Evolutionary conservation across 1,140 invertebrate genomes (phyloP).

Genomic region (Idris sp.): DNA sequence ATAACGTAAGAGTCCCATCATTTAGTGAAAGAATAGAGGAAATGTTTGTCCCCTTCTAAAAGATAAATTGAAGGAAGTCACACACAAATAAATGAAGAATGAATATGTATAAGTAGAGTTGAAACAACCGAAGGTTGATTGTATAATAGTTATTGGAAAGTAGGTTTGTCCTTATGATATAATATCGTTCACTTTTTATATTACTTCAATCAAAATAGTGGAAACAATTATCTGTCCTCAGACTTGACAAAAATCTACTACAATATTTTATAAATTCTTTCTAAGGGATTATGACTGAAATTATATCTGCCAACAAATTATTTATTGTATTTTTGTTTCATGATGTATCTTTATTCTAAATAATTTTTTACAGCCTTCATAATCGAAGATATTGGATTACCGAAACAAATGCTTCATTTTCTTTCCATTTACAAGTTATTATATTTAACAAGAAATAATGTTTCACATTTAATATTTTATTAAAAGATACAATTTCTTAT

Average conservation of each 20-base stretch:
- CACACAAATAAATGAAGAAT: conserved; percentile 38
- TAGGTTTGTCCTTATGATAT: conserved; percentile 7
- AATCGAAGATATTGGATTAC: conserved; percentile 36
- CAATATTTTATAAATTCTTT: too few relatives aligned
- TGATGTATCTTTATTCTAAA: conserved; percentile 3
- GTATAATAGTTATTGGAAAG: conserved; percentile 48
- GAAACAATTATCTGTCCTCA: too few relatives aligned
- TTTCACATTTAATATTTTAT: neutral
- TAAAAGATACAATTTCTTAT: too few relatives aligned
- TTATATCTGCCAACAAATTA: neutral
- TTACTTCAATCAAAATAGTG: neutral
- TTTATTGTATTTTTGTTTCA: neutral
- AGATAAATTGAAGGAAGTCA: conserved; percentile 55
- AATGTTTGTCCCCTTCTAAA: conserved; percentile 46
- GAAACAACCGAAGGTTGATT: conserved; percentile 32
- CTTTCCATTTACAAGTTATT: conserved; percentile 5
- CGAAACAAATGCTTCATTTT: conserved; percentile 5
- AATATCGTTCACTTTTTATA: conserved; percentile 6
- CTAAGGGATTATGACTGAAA: too few relatives aligned
- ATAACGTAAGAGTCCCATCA: conserved; percentile 14
- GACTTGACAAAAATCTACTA: too few relatives aligned
- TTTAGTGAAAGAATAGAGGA: conserved; percentile 40
- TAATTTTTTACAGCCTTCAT: conserved; percentile 28
- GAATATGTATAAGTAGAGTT: conserved; percentile 35
- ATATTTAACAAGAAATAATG: conserved; percentile 20